Evolutionary conservation across 2,888 invertebrate genomes (phyloP), one percentile per base, ranked within the genome.

Genomic region (Myopa tessellatipennis): DNA sequence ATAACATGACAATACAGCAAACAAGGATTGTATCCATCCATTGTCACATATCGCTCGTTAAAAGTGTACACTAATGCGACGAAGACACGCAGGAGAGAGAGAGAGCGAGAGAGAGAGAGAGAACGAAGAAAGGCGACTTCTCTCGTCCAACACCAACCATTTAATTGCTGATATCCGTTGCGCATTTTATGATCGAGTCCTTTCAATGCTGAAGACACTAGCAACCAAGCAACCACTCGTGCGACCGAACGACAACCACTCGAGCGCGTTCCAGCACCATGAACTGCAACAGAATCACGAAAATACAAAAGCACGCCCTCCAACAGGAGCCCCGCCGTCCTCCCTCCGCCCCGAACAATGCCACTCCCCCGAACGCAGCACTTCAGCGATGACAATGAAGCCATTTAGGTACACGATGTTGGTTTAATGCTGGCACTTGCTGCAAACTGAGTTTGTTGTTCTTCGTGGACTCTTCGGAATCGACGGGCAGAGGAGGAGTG

Each of bases 111-210:
- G 34, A 58, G 34, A 71, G 34, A 26, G 16, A 14, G 65, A 1
- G 36, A 38, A 14, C 10, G 65, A 16, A 58, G 36, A 60, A 60
- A 10, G 1, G 40, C 26, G 26, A 65, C 50, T n/a, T 18, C 55
- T 16, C 26, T 55, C 73, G 73, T 79, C 78, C 79, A 81, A 80
- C 78, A 78, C 79, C 80, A 82, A 80, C 82, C 80, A 79, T 82
- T 81, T 82, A 82, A 82, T 82, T 82, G 82, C 82, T 82, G 80
- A 81, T 81, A 81, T 82, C 81, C 81, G 80, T 82, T 81, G 79
- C 80, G 79, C 82, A 80, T 82, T 82, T 82, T 82, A 82, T 81
- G 81, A 82, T 82, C 81, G 82, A 81, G 81, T 81, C 79, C 81
- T 79, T 80, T 81, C 79, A 80, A 79, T 81, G 79, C 79, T 74